phyloP scores from a whole-genome alignment of 1,140 invertebrate genomes.

The Homalodisca vitripennis region DNA sequence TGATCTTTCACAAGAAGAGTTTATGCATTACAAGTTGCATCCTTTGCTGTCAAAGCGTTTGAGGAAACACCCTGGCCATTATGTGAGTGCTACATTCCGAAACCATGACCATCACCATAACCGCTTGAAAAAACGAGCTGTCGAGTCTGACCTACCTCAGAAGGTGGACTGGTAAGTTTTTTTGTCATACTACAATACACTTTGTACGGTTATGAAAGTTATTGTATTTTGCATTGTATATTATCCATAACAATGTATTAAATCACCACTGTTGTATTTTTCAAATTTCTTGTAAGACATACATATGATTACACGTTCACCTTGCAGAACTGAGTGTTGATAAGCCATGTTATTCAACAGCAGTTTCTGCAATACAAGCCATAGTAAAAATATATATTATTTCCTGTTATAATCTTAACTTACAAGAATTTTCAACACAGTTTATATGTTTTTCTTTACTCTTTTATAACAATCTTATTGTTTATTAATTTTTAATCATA shows the following conservation, averaged over 20 bases:
- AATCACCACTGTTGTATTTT: no score
- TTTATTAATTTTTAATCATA: not conserved
- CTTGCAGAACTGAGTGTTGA: not conserved
- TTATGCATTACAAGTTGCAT: constrained; percentile 54
- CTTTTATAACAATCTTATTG: not conserved
- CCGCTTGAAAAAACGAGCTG: constrained; percentile 26
- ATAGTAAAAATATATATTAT: not conserved
- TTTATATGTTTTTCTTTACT: not conserved
- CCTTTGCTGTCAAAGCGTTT: constrained; percentile 40
- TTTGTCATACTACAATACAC: not conserved
- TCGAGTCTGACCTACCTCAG: constrained; percentile 35
- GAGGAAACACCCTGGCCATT: constrained; percentile 19
- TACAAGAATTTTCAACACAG: not conserved
- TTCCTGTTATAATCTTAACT: not conserved
- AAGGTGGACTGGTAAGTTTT: constrained; percentile 44
- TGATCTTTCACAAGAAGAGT: constrained; percentile 72
- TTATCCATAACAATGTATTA: not conserved
- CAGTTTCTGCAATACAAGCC: not conserved
- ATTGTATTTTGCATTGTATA: constrained; percentile 1
- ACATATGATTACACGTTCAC: no score
- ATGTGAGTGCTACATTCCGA: constrained; percentile 38
- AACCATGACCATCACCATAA: constrained; percentile 38
- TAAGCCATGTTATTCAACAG: not conserved
- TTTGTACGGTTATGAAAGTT: not conserved
- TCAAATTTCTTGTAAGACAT: no score